Base-by-base conservation (phyloP, 2,797 vertebrate genomes). In the Euthynnus affinis region DNA sequence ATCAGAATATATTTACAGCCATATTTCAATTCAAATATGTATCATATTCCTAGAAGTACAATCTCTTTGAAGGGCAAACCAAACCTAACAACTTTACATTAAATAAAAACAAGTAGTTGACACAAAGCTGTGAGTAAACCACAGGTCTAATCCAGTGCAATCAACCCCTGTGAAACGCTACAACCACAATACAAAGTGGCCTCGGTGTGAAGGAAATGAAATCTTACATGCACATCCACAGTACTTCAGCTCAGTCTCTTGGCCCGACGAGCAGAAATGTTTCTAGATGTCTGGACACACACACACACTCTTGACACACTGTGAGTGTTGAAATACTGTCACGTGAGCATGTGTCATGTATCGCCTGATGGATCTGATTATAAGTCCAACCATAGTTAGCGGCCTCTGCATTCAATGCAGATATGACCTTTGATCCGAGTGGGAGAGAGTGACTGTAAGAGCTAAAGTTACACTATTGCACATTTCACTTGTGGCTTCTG, bases 381-480 rank as follows among this genome's bases (percentile, higher is more conserved):
- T 68, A 37, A 78, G 79, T 75, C 51, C 67, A 78, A 81, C 59
- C 72, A 71, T 61, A 17, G 37, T 75, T 27, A 60, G 61, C 23
- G 42, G 77, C 65, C 23, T 70, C 34, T 25, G 52, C 66, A 55
- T 73, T 57, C 44, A 48, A 49, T 78, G 60, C 69, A 82, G 44
- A 77, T 34, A 18, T 83, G 88, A 88, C 74, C 85, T 87, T 89
- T 87, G 82, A 25, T 68, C 57, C 14, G 15, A 75, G 34, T 58
- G 25, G 57, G 65, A 63, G 37, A 56, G 17, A n/a, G 63, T 20
- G 55, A 72, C 52, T 14, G 17, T 7, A 37, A 65, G 60, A 23
- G 32, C n/a, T 56, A 13, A 32, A 71, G 79, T 81, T 66, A 73
- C 60, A 64, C 61, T 42, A 29, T 12, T 15, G 53, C 49, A 59